Evolutionary conservation across 2,113 vertebrate species (phyloP).

Genomic region (Jaculus jaculus): DNA sequence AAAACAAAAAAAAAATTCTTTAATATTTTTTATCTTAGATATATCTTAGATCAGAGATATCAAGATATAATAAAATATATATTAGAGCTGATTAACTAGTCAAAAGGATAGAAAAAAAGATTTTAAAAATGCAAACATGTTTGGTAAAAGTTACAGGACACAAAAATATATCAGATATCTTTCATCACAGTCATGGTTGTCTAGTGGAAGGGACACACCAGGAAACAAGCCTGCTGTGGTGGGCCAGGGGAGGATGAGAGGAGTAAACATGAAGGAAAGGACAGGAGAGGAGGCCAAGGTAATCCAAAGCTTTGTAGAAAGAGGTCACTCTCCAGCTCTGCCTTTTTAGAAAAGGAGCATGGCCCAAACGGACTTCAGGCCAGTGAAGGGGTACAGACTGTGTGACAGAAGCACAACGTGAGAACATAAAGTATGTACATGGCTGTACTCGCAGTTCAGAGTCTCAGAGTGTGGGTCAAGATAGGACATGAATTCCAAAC

Average conservation of each 20-base stretch:
- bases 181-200: neutral
- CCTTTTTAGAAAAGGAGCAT: neutral
- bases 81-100: constrained; percentile 27
- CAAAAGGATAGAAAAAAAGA: neutral
- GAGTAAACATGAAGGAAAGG: neutral
- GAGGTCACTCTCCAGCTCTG: neutral
- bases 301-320: neutral
- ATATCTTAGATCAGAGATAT: neutral
- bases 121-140: neutral
- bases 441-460: neutral
- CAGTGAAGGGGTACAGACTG: neutral
- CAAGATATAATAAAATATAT: neutral
- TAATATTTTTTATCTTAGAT: constrained; percentile 24
- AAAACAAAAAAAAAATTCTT: too few relatives aligned
- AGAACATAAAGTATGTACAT: too few relatives aligned
- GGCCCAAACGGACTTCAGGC: neutral
- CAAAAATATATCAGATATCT: neutral
- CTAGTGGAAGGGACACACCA: neutral
- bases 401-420: neutral
- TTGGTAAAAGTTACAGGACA: neutral
- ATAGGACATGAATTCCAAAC: neutral
- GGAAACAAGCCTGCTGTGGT: neutral
- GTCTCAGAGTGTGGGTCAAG: constrained; percentile 24
- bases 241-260: neutral
- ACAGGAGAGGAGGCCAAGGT: neutral